Evolutionary conservation across 1,140 invertebrate species (phyloP), one percentile per base, ranked within the genome.

Genomic region (Teleogryllus occipitalis): DNA sequence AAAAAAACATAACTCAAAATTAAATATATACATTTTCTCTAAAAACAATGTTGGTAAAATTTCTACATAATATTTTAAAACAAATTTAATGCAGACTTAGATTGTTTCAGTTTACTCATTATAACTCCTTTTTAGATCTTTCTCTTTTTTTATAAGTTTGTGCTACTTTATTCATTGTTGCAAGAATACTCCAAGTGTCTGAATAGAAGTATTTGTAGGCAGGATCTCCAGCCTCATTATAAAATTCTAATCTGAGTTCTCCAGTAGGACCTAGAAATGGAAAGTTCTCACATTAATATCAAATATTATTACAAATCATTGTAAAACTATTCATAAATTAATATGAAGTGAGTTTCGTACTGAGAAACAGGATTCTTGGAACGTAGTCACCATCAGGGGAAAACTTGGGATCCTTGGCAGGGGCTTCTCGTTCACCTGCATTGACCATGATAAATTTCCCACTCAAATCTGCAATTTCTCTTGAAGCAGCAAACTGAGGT

Each of bases 121-220:
- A 39, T 39, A 39, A 39, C 27, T 39, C 27, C 27, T 39, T 39
- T 65, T 18, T 18, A 65, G 54, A 65, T 65, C 18, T 65, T 78
- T 46, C 7, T 74, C 49, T 14, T 65, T 21, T 48, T 78, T 78
- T 54, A 73, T 21, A 78, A 4, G 12, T 72, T 78, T 8, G 18
- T 8, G 65, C 48, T 47, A 83, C 83, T 81, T 83, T 84, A 75
- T 83, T 87, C 89, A 90, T 90, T 7, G 88, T 86, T 72, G 84
- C 86, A 8, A 85, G 85, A 21, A 90, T 89, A 73, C 87, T 85
- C 72, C 88, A 86, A 10, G 88, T 85, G 82, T 85, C 83, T 78
- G 86, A 88, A 83, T 91, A 91, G 84, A 88, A 91, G 82, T 89
- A 91, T 82, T 89, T 90, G 83, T 90, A 90, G 74, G 90, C 86